These are phyloP conservation scores for Copidosoma floridanum DNA, from an alignment of 1,140 invertebrate genomes.

Conservation along the genomic window DNA sequence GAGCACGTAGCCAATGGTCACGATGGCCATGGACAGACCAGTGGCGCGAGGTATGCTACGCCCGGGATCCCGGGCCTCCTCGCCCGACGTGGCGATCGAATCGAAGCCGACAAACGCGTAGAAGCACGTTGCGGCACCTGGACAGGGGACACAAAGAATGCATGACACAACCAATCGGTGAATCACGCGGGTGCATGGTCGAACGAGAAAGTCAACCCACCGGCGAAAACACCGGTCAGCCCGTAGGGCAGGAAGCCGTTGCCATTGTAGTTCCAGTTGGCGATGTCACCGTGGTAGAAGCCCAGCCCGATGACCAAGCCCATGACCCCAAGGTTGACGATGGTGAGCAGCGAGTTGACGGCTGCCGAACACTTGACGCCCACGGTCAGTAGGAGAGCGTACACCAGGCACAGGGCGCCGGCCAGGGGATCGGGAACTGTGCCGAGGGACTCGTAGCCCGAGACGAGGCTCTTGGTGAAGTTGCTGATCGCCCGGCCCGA, in stretches of 20 bases:
- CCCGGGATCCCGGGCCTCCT: conserved; percentile 79
- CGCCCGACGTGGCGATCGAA: conserved; percentile 82
- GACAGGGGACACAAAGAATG: no score
- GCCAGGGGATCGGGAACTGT: conserved; percentile 82
- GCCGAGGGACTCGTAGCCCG: conserved; percentile 66
- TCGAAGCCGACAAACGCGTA: conserved; percentile 88
- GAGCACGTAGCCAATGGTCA: conserved; percentile 77
- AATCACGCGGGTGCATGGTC: no score
- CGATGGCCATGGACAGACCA: conserved; percentile 74
- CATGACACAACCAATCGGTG: no score
- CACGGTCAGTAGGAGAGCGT: conserved; percentile 69
- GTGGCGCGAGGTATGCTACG: conserved; percentile 81
- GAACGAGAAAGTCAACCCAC: conserved; percentile 23
- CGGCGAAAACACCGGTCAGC: conserved; percentile 70
- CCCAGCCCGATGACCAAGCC: conserved; percentile 72
- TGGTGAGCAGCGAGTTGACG: conserved; percentile 78
- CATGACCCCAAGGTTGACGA: conserved; percentile 77
- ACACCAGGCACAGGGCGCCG: conserved; percentile 70
- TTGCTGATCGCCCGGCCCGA: conserved; percentile 78
- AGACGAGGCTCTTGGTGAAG: conserved; percentile 69
- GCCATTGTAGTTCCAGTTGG: conserved; percentile 74
- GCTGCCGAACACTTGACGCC: conserved; percentile 86
- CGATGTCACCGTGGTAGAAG: conserved; percentile 74
- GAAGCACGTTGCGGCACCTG: conserved; percentile 84
- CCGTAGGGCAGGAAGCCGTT: conserved; percentile 82